Evolutionary conservation across 2,888 invertebrate species (phyloP).

Genomic region (Gasteruption jaculator): DNA sequence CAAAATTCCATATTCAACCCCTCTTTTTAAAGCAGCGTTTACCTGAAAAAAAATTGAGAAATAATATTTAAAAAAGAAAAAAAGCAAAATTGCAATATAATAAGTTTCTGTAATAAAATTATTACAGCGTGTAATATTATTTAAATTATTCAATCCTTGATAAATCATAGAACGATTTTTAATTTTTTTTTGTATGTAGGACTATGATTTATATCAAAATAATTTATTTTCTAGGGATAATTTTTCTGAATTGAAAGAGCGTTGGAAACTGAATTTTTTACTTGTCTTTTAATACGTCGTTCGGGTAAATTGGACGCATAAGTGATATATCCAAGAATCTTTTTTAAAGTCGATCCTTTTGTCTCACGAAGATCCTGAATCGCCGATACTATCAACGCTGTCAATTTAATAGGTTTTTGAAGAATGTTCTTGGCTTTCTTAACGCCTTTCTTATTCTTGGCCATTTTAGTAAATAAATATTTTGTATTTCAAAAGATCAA

Average conservation of each 20-base stretch:
- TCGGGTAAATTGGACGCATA: conserved; percentile 32
- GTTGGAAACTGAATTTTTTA: too few relatives aligned
- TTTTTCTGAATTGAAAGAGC: too few relatives aligned
- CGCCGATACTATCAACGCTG: conserved; percentile 37
- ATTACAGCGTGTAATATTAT: background rate
- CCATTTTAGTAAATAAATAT: conserved; percentile 13
- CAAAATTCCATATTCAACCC: conserved; percentile 39
- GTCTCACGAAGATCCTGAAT: conserved; percentile 38
- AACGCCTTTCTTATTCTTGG: conserved; percentile 8
- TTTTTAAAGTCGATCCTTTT: conserved; percentile 35
- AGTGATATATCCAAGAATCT: conserved; percentile 39
- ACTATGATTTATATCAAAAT: too few relatives aligned
- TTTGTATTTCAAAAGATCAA: too few relatives aligned
- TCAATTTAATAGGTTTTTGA: conserved; percentile 34
- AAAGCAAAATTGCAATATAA: conserved; percentile 2
- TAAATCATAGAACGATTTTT: too few relatives aligned
- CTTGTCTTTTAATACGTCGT: conserved; percentile 35
- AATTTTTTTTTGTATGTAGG: too few relatives aligned
- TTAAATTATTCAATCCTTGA: background rate
- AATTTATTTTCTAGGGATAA: too few relatives aligned
- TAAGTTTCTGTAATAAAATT: conserved; percentile 4
- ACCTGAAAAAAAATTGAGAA: conserved; percentile 28
- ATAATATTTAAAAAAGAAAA: background rate
- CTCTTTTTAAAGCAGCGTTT: conserved; percentile 32
- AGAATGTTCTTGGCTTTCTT: conserved; percentile 11